Evolutionary conservation across 2,888 invertebrate genomes (phyloP).

Genomic region (Bombylius discolor): DNA sequence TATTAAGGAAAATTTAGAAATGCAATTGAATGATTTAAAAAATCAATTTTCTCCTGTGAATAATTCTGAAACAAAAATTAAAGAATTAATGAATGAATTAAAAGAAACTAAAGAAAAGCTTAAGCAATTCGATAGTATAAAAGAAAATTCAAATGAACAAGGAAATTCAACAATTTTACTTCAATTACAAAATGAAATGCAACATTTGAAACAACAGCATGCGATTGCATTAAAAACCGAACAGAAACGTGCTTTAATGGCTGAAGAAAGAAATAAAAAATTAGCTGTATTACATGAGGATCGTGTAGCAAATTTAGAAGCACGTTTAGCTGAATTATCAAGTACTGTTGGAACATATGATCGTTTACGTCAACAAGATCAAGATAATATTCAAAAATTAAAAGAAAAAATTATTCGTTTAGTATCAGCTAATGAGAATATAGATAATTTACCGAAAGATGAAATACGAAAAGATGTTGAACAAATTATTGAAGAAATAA

Average conservation of each 20-base stretch:
- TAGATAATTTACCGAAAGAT: slow-evolving; percentile 15
- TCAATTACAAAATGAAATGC: slow-evolving; percentile 59
- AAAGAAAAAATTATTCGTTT: slow-evolving; percentile 27
- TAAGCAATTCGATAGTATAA: slow-evolving; percentile 44
- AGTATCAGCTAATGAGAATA: slow-evolving; percentile 13
- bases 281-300: slow-evolving; percentile 60
- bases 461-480: slow-evolving; percentile 39
- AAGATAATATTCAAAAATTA: slow-evolving; percentile 54
- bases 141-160: slow-evolving; percentile 18
- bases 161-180: slow-evolving; percentile 43
- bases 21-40: slow-evolving; percentile 42
- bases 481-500: slow-evolving; percentile 49
- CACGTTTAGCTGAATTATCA: slow-evolving; percentile 63
- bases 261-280: slow-evolving; percentile 56
- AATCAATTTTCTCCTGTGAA: slow-evolving; percentile 35
- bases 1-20: slow-evolving; percentile 59
- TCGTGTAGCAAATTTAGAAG: slow-evolving; percentile 62
- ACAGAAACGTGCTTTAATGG: slow-evolving; percentile 55
- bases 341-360: slow-evolving; percentile 68
- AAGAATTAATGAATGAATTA: slow-evolving; percentile 48
- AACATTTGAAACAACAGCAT: slow-evolving; percentile 59
- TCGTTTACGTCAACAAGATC: slow-evolving; percentile 55
- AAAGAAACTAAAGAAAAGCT: slow-evolving; percentile 49
- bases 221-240: slow-evolving; percentile 57
- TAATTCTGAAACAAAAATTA: slow-evolving; percentile 26